Conservation (phyloP, 1,140 invertebrate species). For the Limonius californicus region DNA sequence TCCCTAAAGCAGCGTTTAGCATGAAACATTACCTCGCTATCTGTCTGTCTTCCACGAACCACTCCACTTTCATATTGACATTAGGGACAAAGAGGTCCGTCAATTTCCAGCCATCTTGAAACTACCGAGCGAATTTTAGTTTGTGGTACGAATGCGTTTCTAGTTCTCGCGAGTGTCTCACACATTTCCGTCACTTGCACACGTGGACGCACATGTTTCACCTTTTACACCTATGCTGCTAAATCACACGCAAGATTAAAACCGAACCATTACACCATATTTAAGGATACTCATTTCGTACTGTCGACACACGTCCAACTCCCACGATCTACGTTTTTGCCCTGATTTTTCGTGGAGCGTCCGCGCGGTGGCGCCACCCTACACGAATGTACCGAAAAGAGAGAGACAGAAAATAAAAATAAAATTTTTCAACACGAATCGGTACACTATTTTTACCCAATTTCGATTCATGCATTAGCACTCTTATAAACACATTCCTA, state of each 20-base stretch:
- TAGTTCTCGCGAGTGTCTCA: constrained; percentile 20
- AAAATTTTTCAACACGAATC: no score
- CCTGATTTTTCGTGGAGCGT: neutral
- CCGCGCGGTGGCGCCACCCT: neutral
- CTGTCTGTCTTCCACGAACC: constrained; percentile 34
- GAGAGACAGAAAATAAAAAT: neutral
- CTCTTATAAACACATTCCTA: no score
- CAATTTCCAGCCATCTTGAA: constrained; percentile 46
- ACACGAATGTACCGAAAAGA: neutral
- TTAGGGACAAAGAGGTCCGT: constrained; percentile 41
- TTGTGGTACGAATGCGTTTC: constrained; percentile 31
- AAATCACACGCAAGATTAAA: constrained; percentile 21
- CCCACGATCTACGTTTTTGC: constrained; percentile 2
- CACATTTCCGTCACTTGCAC: constrained; percentile 28
- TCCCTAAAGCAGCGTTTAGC: no score
- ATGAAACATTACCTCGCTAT: constrained; percentile 37
- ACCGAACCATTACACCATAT: constrained; percentile 32
- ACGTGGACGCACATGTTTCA: constrained; percentile 27
- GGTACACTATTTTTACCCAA: no score
- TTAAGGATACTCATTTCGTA: constrained; percentile 29
- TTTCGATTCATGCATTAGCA: no score
- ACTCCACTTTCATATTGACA: constrained; percentile 44
- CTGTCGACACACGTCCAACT: neutral
- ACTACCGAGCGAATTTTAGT: constrained; percentile 26
- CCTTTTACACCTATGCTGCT: constrained; percentile 27